Conservation (phyloP, 2,888 invertebrate genomes). For the Dryobotodes eremita region DNA sequence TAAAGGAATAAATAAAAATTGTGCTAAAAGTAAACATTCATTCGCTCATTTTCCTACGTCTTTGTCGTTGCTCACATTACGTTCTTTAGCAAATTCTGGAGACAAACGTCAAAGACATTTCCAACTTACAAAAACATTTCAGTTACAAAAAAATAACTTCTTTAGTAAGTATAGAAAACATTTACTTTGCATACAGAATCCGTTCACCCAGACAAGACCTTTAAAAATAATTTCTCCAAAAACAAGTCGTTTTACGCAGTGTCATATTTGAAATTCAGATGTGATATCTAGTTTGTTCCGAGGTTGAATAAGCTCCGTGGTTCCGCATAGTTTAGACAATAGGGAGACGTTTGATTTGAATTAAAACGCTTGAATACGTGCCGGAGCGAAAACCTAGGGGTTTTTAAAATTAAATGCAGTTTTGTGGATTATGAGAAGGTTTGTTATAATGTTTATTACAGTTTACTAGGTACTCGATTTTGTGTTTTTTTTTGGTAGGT, state of each 20-base stretch:
- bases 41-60: not conserved
- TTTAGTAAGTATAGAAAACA: conserved; percentile 5
- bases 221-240: conserved; percentile 58
- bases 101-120: conserved; percentile 11
- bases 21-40: not conserved
- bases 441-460: not conserved
- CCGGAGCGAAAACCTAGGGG: conserved; percentile 16
- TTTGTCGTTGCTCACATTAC: not conserved
- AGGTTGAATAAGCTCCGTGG: conserved; percentile 54
- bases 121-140: conserved; percentile 5
- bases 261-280: conserved; percentile 72
- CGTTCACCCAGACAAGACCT: conserved; percentile 27
- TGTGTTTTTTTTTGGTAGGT: not conserved
- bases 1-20: not conserved
- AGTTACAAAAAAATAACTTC: conserved; percentile 23
- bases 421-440: not conserved
- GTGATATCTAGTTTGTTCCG: conserved; percentile 67
- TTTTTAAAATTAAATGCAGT: conserved; percentile 47
- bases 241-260: conserved; percentile 57
- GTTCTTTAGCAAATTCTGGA: not conserved
- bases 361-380: conserved; percentile 62
- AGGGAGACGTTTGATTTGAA: conserved; percentile 57
- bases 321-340: conserved; percentile 61
- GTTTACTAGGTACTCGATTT: not conserved
- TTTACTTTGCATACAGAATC: conserved; percentile 23